These are phyloP conservation scores for Gobiocypris rarus DNA, from an alignment of 2,113 vertebrate genomes.

Conservation along the genomic window DNA sequence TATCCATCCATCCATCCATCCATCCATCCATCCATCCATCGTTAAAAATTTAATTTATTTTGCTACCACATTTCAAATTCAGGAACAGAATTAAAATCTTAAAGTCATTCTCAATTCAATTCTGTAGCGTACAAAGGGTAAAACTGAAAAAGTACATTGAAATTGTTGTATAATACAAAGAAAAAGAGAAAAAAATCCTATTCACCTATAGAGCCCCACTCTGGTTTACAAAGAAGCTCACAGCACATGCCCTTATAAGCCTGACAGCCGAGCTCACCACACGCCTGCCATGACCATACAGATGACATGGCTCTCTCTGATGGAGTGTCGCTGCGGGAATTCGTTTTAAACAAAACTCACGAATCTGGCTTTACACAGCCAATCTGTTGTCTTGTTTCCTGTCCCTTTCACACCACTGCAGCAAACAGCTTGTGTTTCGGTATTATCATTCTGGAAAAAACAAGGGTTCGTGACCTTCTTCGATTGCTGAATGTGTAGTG, in stretches of 20 bases:
- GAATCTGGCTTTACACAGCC: conserved; percentile 32
- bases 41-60: not conserved
- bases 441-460: conserved; percentile 38
- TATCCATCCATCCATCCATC: too few species aligned
- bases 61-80: not conserved
- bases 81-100: not conserved
- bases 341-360: conserved; percentile 27
- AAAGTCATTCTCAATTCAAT: not conserved
- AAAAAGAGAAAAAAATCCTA: not conserved
- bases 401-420: conserved; percentile 17
- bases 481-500: conserved; percentile 26
- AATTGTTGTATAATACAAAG: not conserved
- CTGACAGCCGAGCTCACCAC: conserved; percentile 33
- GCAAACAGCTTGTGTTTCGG: conserved; percentile 23
- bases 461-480: conserved; percentile 17
- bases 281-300: conserved; percentile 44
- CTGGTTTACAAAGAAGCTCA: conserved; percentile 20
- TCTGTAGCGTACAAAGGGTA: not conserved
- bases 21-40: too few species aligned
- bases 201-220: conserved; percentile 12
- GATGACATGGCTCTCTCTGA: conserved; percentile 8
- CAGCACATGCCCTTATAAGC: conserved; percentile 26
- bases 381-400: conserved; percentile 31
- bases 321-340: conserved; percentile 20
- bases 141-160: not conserved